Conservation (phyloP, 2,888 invertebrate species). For the Quadroppia sp. region DNA sequence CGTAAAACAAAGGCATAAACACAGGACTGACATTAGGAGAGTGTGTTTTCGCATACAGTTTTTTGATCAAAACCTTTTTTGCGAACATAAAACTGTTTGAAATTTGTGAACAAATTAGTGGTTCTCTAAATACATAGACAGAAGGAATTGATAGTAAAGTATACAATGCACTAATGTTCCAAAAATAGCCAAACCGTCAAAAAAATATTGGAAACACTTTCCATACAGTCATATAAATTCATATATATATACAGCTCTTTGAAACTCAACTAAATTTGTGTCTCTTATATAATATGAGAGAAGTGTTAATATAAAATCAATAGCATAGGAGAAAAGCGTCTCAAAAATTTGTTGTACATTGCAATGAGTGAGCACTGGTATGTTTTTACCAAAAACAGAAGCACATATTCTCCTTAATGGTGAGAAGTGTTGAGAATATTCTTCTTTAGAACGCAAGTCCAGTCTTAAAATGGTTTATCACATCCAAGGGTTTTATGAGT, state of each 20-base stretch:
- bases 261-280: not conserved
- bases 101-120: not conserved
- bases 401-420: not conserved
- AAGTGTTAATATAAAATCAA: slow-evolving; percentile 33
- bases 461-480: slow-evolving; percentile 18
- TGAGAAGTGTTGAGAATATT: not conserved
- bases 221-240: not conserved
- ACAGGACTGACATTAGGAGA: not conserved
- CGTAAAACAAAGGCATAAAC: not conserved
- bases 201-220: not conserved
- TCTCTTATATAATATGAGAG: not conserved
- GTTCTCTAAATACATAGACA: not conserved
- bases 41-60: not conserved
- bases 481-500: slow-evolving; percentile 7
- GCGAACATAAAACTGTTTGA: not conserved
- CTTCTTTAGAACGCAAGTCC: slow-evolving; percentile 18
- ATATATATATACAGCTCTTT: not conserved
- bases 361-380: not conserved
- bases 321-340: not conserved
- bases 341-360: not conserved
- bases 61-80: slow-evolving; percentile 4
- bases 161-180: not conserved
- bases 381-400: not conserved
- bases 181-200: not conserved
- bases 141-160: not conserved